Percentiles rank a stretch among this genome's conserved stretches.
These are phyloP conservation scores for Luperina nickerlii DNA, from an alignment of 2,888 invertebrate genomes.

Conservation along the genomic window DNA sequence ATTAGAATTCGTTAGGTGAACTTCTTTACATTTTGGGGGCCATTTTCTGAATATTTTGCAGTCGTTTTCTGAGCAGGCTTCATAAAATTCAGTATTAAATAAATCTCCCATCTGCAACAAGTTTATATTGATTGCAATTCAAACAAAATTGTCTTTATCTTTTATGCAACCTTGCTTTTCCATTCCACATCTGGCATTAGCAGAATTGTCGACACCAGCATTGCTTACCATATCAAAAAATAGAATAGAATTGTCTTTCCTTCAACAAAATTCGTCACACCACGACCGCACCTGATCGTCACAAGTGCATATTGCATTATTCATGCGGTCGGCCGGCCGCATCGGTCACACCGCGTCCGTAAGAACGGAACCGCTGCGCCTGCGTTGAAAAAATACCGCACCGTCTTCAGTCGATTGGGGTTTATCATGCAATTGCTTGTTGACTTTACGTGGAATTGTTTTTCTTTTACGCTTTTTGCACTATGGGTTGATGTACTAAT, in stretches of 20 bases:
- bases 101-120: not conserved
- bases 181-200: not conserved
- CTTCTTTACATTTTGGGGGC: not conserved
- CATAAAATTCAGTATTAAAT: not conserved
- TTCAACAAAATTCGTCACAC: conserved; percentile 51
- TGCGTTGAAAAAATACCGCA: conserved; percentile 68
- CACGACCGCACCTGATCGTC: conserved; percentile 59
- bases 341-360: conserved; percentile 75
- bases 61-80: not conserved
- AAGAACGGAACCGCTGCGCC: conserved; percentile 67
- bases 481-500: conserved; percentile 42
- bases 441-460: conserved; percentile 62
- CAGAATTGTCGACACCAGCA: not conserved
- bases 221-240: not conserved
- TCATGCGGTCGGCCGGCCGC: conserved; percentile 74
- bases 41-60: not conserved
- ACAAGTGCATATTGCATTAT: conserved; percentile 78
- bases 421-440: conserved; percentile 64
- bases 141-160: not conserved
- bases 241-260: not conserved
- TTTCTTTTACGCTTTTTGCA: conserved; percentile 48
- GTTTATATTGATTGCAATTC: not conserved
- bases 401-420: conserved; percentile 57
- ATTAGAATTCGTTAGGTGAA: too few relatives aligned
- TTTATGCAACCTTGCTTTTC: not conserved